Base-by-base conservation (phyloP, 2,888 invertebrate genomes). In the Melikaiella ostensackeni region DNA sequence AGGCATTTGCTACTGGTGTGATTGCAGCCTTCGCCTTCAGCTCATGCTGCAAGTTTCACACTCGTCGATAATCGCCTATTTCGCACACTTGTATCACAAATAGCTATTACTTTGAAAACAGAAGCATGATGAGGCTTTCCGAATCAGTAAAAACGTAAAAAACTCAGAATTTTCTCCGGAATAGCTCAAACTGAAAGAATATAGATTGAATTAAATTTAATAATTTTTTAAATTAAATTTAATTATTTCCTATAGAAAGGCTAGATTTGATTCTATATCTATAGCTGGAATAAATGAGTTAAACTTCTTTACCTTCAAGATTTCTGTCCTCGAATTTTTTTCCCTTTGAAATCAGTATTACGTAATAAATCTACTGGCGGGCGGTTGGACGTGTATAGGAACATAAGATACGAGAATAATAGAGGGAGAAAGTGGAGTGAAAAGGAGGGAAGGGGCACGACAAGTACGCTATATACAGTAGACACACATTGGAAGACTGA, bases 401-500 rank as follows among this genome's bases (percentile, higher is more conserved):
- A 46, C 27, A 59, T 59, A 66, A 42, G 66, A 27, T 66, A 46
- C 42, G 16, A 38, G 46, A 38, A 64, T 64, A 64, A 64, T 64
- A 64, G 64, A 64, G 35, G 63, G 21, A 21, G 35, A 64, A 77
- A 80, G 77, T 77, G 76, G 74, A 77, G 78, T 78, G 76, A 66
- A 79, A 78, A 81, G 64, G 82, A 84, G 78, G 75, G 81, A 81
- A 81, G 78, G 78, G 82, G 81, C 81, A 84, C 80, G 84, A 81
- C 86, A 85, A 86, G 84, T 84, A 79, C 78, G 80, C 77, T 80
- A 82, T 85, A n/a, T n/a, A n/a, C n/a, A n/a, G n/a, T n/a, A 82
- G 82, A 80, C 85, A 84, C 86, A 87, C 85, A 84, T 87, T 84
- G 81, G 83, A 84, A 84, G 83, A 83, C 83, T 84, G 82, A 84